These are phyloP conservation scores for Laticauda laticaudata DNA, from an alignment of 2,113 vertebrate genomes.

Conservation along the genomic window DNA sequence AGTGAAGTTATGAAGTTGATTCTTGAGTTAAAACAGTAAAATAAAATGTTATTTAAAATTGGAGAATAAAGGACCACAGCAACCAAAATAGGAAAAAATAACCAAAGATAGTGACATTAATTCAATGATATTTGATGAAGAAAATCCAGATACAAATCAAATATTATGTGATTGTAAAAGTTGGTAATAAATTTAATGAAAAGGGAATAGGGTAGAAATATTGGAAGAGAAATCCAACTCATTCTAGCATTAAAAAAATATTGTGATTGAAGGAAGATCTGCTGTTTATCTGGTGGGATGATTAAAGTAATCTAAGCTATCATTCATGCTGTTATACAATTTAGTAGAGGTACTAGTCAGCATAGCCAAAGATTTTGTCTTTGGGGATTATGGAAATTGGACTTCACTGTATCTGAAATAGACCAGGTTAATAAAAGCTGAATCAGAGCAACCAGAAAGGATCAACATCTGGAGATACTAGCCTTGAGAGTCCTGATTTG, in stretches of 20 bases:
- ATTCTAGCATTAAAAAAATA: not conserved
- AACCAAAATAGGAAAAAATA: not conserved
- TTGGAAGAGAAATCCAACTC: not conserved
- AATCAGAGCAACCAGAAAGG: not conserved
- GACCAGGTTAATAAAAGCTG: not conserved
- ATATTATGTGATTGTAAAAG: not conserved
- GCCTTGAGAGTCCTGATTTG: not conserved
- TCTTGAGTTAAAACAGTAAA: not conserved
- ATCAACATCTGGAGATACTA: not conserved
- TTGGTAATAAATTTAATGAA: not conserved
- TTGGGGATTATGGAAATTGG: not conserved
- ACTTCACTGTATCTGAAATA: not conserved
- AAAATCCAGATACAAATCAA: not conserved
- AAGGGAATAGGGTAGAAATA: not conserved
- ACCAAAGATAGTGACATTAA: not conserved
- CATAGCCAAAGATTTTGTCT: not conserved
- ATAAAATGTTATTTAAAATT: not conserved
- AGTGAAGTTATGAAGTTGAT: not conserved
- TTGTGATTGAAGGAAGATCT: not conserved
- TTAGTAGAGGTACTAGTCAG: not conserved
- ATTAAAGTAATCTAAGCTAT: not conserved
- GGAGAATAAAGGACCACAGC: not conserved
- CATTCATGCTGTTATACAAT: not conserved
- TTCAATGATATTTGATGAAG: not conserved
- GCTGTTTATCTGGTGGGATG: not conserved